phyloP scores from a whole-genome alignment of 2,888 invertebrate species.

The Drosophila dives region DNA sequence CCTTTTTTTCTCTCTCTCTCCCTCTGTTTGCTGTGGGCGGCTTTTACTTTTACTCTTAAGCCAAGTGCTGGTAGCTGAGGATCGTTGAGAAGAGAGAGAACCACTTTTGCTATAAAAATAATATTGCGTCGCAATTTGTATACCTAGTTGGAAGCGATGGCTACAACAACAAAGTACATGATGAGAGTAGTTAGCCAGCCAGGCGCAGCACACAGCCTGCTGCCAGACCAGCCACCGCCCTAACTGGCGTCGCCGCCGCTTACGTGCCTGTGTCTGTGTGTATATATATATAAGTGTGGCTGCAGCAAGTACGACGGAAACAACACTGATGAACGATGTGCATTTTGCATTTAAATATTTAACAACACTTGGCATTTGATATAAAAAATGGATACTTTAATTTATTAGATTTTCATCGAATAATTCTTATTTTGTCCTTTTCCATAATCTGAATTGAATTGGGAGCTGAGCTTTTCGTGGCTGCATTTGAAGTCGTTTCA shows the following conservation, averaged over 20 bases:
- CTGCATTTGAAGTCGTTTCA: constrained; percentile 68
- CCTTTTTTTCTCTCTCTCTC: constrained; percentile 1
- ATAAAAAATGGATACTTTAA: background rate
- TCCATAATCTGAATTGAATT: constrained; percentile 18
- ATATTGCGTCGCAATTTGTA: constrained; percentile 70
- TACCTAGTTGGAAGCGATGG: constrained; percentile 37
- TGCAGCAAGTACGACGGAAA: constrained; percentile 35
- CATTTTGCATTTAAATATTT: constrained; percentile 3
- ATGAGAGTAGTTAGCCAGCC: constrained; percentile 39
- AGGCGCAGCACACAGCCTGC: constrained; percentile 18
- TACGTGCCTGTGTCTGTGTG: constrained; percentile 43
- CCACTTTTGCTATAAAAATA: constrained; percentile 21
- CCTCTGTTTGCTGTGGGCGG: constrained; percentile 13
- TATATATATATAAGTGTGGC: constrained; percentile 10
- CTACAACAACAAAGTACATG: constrained; percentile 31
- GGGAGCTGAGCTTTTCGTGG: constrained; percentile 32
- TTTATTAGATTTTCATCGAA: constrained; percentile 27
- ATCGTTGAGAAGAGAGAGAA: constrained; percentile 23
- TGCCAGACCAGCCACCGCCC: constrained; percentile 75
- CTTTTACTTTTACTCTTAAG: constrained; percentile 36
- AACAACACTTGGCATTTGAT: background rate
- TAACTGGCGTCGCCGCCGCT: constrained; percentile 71
- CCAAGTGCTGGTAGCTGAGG: constrained; percentile 16
- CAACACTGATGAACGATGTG: background rate
- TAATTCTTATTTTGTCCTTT: constrained; percentile 6